Evolutionary conservation across 2,113 vertebrate genomes (phyloP), one percentile per base, ranked within the genome.

Genomic region (Cyanoramphus novaezelandiae): DNA sequence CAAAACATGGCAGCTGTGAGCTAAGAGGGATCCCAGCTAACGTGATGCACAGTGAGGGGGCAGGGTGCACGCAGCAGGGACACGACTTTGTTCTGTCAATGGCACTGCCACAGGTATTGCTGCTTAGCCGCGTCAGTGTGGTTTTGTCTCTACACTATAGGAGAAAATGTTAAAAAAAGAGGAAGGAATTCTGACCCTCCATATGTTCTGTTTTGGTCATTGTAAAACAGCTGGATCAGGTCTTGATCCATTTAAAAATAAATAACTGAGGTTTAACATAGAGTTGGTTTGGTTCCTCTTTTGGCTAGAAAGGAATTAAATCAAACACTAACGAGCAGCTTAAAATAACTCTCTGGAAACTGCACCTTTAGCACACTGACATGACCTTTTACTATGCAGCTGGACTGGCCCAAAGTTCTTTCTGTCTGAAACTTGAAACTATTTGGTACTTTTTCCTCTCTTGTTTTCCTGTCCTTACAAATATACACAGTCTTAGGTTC

Each of bases 201-300:
- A 44, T 80, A 39, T 37, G 7, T 28, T 90, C 65, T n/a, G 16
- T 65, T 88, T 67, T 49, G 53, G 49, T 59, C 4, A 8, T 13
- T 17, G 19, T 59, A 49, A 85, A 90, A 81, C 29, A 15, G 18
- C 31, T 50, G 25, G 19, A 74, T 86, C 21, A 31, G 59, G 4
- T 49, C 28, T 86, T 60, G 21, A 59, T 59, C 68, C 43, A n/a
- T 76, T 90, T 83, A 59, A 91, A 91, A 94, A 63, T 39, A 94
- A 86, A 2, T 59, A 81, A 44, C 37, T 43, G 5, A 28, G 7
- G 21, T 65, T 72, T 82, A 76, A 52, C 33, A 76, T 14, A 46
- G 65, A 69, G 50, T 63, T 23, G 9, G 13, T 70, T 84, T 55
- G 44, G 31, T 68, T 68, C 13, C 10, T 78, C 20, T 72, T 86